Conservation (phyloP, 2,888 invertebrate genomes). For the Agrilus biguttatus region DNA sequence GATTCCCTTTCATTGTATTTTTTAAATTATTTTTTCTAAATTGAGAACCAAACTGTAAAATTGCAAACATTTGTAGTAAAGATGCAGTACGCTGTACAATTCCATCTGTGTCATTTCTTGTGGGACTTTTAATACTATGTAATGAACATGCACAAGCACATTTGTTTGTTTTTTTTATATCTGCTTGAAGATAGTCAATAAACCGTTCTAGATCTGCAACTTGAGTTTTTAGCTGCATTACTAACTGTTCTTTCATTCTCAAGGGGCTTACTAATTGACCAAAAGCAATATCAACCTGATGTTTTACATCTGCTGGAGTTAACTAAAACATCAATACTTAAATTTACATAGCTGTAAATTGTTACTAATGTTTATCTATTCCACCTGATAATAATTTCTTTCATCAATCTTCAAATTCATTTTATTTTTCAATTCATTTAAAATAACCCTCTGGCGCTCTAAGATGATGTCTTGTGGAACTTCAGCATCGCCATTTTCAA, state of each 20-base stretch:
- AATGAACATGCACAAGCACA: constrained; percentile 36
- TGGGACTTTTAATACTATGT: constrained; percentile 26
- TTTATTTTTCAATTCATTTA: constrained; percentile 73
- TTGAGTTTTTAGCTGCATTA: constrained; percentile 89
- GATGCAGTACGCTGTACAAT: constrained; percentile 79
- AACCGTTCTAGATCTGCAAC: constrained; percentile 95
- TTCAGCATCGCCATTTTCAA: constrained; percentile 71
- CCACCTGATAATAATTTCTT: constrained; percentile 45
- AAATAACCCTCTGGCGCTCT: constrained; percentile 78
- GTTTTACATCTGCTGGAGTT: constrained; percentile 68
- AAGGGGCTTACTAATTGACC: constrained; percentile 85
- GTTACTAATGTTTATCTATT: background rate
- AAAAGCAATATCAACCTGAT: constrained; percentile 81
- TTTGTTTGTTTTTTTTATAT: constrained; percentile 35
- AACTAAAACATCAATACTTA: constrained; percentile 27
- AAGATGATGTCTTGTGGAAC: constrained; percentile 65
- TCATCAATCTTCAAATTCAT: constrained; percentile 79
- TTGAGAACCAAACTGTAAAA: constrained; percentile 71
- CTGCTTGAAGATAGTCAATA: constrained; percentile 85
- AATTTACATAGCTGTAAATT: background rate
- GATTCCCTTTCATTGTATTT: constrained; percentile 71
- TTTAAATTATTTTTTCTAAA: constrained; percentile 71
- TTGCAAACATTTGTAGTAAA: constrained; percentile 82
- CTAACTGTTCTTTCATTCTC: constrained; percentile 92
- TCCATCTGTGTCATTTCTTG: constrained; percentile 46